A percentile compares a stretch with the other conserved stretches of the same genome.
These are phyloP conservation scores for Glaucidium brasilianum DNA, from an alignment of 2,113 vertebrate genomes.

Conservation along the genomic window DNA sequence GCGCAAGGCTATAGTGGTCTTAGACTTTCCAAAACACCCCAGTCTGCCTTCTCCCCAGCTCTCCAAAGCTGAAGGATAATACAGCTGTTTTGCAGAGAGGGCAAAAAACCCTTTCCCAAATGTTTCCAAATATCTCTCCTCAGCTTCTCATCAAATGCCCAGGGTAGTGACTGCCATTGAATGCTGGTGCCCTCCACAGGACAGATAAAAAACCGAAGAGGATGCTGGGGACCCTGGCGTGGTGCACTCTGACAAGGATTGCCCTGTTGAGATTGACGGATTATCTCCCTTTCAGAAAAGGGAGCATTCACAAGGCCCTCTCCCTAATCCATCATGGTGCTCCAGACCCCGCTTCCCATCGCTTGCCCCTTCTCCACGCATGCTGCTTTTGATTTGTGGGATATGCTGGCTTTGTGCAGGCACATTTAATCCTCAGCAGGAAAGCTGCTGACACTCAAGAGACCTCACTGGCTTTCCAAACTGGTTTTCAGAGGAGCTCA, in stretches of 20 bases:
- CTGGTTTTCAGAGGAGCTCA: background rate
- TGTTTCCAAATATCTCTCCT: background rate
- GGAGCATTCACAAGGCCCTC: slow-evolving; percentile 5
- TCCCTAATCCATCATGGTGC: slow-evolving; percentile 32
- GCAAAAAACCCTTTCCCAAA: background rate
- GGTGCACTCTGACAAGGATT: background rate
- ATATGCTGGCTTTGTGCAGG: background rate
- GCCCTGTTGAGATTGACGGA: slow-evolving; percentile 30
- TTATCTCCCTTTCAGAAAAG: background rate
- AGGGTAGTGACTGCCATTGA: background rate
- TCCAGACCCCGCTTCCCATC: background rate
- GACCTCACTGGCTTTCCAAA: background rate
- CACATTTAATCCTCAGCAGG: background rate
- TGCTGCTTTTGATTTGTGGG: slow-evolving; percentile 3
- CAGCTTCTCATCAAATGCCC: background rate
- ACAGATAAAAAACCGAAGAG: background rate
- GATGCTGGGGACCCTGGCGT: background rate
- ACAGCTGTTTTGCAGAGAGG: background rate
- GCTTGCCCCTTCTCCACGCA: background rate
- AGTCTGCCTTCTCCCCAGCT: background rate
- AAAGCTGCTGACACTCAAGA: fast-evolving
- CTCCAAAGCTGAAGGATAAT: background rate
- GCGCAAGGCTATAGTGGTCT: background rate
- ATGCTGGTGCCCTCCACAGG: slow-evolving; percentile 27
- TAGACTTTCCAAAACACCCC: slow-evolving; percentile 20